Evolutionary conservation across 2,797 vertebrate species (phyloP).

Genomic region (Cossypha caffra): DNA sequence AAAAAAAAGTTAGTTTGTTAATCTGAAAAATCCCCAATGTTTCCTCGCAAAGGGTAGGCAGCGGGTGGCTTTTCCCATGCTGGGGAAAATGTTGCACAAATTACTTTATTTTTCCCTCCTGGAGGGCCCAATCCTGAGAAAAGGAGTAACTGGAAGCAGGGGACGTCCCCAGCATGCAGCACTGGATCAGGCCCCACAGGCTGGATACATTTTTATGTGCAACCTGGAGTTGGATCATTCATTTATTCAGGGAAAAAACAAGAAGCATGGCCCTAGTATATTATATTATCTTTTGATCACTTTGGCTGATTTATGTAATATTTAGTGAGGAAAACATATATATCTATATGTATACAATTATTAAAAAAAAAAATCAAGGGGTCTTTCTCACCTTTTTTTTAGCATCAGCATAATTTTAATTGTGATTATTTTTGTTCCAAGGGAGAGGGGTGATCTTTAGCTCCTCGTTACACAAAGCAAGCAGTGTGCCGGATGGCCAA

Average conservation of each 20-base stretch:
- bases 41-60: not conserved
- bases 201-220: not conserved
- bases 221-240: not conserved
- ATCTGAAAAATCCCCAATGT: not conserved
- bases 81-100: not conserved
- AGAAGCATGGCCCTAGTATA: not conserved
- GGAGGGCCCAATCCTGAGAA: slow-evolving; percentile 15
- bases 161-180: not conserved
- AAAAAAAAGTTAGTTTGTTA: slow-evolving; percentile 12
- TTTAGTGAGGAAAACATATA: not conserved
- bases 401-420: not conserved
- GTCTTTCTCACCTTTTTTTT: not conserved
- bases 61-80: not conserved
- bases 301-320: not conserved
- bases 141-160: not conserved
- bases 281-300: not conserved
- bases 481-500: slow-evolving; percentile 7
- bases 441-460: slow-evolving; percentile 24
- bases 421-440: not conserved
- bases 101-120: not conserved
- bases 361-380: not conserved
- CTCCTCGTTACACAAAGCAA: not conserved
- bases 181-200: not conserved
- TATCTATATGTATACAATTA: not conserved
- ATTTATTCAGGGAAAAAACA: not conserved